Conservation (phyloP, 23 tunicate genomes). For the Diplosoma virens region DNA sequence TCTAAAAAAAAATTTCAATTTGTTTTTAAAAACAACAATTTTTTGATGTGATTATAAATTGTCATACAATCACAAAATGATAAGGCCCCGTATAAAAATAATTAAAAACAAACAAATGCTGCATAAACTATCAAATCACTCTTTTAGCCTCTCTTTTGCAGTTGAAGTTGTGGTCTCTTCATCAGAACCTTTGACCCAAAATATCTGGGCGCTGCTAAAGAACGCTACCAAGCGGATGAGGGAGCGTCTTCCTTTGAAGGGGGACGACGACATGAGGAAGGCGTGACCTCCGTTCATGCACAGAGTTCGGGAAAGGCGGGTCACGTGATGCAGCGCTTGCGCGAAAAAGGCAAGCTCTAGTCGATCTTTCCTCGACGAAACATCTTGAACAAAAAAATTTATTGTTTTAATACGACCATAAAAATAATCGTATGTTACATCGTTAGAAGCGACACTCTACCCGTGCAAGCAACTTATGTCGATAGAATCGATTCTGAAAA, state of each 20-base stretch:
- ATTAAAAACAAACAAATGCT: background rate
- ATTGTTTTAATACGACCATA: too few species aligned
- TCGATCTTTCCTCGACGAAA: background rate
- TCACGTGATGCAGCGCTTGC: conserved; percentile 74
- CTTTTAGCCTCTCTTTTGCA: background rate
- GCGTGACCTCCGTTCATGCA: conserved; percentile 66
- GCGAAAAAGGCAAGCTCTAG: conserved; percentile 65
- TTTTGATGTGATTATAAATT: background rate
- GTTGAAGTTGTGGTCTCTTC: background rate
- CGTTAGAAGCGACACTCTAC: too few species aligned
- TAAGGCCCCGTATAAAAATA: background rate
- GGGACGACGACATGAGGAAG: conserved; percentile 54
- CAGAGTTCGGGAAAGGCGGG: conserved; percentile 69
- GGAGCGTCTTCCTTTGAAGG: conserved; percentile 55
- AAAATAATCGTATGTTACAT: too few species aligned
- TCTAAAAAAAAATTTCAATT: conserved; percentile 5
- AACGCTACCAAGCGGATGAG: conserved; percentile 42
- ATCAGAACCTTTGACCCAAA: background rate
- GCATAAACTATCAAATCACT: too few species aligned
- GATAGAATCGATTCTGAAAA: too few species aligned
- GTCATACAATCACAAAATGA: background rate
- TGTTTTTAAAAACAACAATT: background rate
- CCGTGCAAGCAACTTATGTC: too few species aligned
- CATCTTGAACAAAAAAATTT: background rate
- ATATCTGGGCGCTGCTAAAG: conserved; percentile 12